phyloP scores from a whole-genome alignment of 2,113 vertebrate genomes.

The Pampusana beccarii region DNA sequence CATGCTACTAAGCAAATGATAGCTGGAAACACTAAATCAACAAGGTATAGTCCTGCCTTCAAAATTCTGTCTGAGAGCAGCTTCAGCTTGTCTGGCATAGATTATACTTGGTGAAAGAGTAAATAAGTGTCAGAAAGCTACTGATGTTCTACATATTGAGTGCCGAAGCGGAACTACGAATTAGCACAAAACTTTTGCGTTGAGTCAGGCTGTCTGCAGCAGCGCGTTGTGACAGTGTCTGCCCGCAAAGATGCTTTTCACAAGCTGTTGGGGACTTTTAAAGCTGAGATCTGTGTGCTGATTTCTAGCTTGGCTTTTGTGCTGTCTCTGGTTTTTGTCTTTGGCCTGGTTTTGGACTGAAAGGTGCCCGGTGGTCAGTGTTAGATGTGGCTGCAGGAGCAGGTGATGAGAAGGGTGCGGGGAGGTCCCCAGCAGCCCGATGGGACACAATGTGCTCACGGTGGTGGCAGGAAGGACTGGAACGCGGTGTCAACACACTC shows the following conservation, averaged over 20 bases:
- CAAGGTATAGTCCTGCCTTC: not conserved
- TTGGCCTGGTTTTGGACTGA: not conserved
- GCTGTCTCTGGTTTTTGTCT: not conserved
- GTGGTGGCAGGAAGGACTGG: not conserved
- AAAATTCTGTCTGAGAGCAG: not conserved
- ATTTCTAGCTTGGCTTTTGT: not conserved
- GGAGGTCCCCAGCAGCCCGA: not conserved
- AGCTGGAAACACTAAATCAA: not conserved
- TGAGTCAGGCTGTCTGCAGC: not conserved
- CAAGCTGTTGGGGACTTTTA: rapidly evolving
- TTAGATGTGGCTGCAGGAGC: not conserved
- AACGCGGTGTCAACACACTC: rapidly evolving
- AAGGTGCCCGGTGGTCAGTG: not conserved
- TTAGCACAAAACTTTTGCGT: rapidly evolving
- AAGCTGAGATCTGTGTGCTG: not conserved
- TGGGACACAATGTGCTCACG: not conserved
- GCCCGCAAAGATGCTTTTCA: not conserved
- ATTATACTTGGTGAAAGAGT: rapidly evolving
- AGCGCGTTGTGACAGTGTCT: rapidly evolving
- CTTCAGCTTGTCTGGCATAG: not conserved
- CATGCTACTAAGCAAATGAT: rapidly evolving
- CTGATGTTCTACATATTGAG: rapidly evolving
- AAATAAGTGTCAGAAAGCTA: not conserved
- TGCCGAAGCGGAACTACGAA: not conserved
- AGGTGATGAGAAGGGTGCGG: not conserved